Evolutionary conservation across 2,113 vertebrate species (phyloP).

Genomic region (Gobius niger): DNA sequence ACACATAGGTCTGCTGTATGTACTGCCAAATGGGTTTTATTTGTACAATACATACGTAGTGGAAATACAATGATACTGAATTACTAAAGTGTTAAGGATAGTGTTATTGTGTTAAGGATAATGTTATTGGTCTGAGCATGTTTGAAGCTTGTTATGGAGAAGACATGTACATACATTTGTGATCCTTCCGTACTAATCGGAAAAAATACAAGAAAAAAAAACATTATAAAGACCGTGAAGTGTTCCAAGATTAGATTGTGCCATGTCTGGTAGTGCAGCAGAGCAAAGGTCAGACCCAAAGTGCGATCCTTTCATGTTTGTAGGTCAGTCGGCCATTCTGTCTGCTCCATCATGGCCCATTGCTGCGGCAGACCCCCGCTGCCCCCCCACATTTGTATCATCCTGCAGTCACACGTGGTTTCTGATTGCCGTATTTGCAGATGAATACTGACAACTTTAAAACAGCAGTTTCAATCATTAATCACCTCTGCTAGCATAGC

Average conservation of each 20-base stretch:
- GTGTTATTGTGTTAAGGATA: slow-evolving; percentile 17
- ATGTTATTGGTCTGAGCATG: slow-evolving; percentile 1
- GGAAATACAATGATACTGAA: slow-evolving; percentile 27
- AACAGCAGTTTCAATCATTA: slow-evolving; percentile 6
- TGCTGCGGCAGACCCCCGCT: slow-evolving; percentile 35
- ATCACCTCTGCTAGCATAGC: slow-evolving; percentile 44
- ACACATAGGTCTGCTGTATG: neutral
- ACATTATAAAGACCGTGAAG: neutral
- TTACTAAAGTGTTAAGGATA: slow-evolving; percentile 18
- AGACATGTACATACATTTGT: neutral
- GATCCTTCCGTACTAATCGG: neutral
- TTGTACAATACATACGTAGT: slow-evolving; percentile 51
- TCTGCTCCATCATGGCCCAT: slow-evolving; percentile 46
- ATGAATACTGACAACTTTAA: neutral
- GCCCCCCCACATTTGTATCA: slow-evolving; percentile 13
- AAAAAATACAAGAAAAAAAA: too few species aligned
- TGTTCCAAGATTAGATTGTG: slow-evolving; percentile 1
- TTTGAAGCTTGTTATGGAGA: too few species aligned
- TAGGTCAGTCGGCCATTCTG: slow-evolving; percentile 73
- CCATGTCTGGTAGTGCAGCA: slow-evolving; percentile 16
- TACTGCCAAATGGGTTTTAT: slow-evolving; percentile 18
- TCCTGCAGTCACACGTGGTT: slow-evolving; percentile 17
- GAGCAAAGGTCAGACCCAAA: slow-evolving; percentile 51
- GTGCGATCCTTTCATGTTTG: slow-evolving; percentile 54
- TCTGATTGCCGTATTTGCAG: slow-evolving; percentile 10